Percentiles rank a stretch among this genome's conserved stretches.
phyloP scores from a whole-genome alignment of 2,888 invertebrate species.

The Idaea straminata region DNA sequence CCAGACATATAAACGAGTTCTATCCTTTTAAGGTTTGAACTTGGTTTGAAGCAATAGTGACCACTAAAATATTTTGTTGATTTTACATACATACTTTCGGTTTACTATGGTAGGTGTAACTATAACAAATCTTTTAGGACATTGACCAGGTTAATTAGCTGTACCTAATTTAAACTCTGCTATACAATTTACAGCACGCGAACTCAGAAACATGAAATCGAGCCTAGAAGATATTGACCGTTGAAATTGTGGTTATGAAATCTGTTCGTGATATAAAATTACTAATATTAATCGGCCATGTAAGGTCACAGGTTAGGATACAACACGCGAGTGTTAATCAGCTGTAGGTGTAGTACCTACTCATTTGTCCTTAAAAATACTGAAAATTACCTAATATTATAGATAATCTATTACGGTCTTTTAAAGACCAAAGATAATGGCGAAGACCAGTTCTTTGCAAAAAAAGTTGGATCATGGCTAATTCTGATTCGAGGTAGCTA shows the following conservation, averaged over 20 bases:
- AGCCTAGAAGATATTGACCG: slow-evolving; percentile 21
- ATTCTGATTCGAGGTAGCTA: slow-evolving; percentile 51
- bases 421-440: too few relatives aligned
- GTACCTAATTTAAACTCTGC: not conserved
- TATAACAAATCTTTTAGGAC: not conserved
- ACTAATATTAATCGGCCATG: slow-evolving; percentile 15
- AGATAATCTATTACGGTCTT: too few relatives aligned
- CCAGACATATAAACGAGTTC: too few relatives aligned
- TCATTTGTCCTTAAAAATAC: too few relatives aligned
- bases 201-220: slow-evolving; percentile 44
- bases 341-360: not conserved
- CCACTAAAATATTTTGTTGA: not conserved
- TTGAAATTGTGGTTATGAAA: slow-evolving; percentile 49
- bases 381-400: too few relatives aligned
- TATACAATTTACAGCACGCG: slow-evolving; percentile 36
- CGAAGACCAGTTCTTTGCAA: slow-evolving; percentile 11
- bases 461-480: slow-evolving; percentile 21
- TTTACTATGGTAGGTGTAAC: too few relatives aligned
- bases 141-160: not conserved
- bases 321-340: slow-evolving; percentile 5
- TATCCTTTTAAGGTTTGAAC: too few relatives aligned
- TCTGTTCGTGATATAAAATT: slow-evolving; percentile 43
- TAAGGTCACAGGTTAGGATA: slow-evolving; percentile 46
- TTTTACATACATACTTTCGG: not conserved
- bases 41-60: too few relatives aligned